Conservation (phyloP, 2,888 invertebrate species). For the Callosobruchus maculatus region DNA sequence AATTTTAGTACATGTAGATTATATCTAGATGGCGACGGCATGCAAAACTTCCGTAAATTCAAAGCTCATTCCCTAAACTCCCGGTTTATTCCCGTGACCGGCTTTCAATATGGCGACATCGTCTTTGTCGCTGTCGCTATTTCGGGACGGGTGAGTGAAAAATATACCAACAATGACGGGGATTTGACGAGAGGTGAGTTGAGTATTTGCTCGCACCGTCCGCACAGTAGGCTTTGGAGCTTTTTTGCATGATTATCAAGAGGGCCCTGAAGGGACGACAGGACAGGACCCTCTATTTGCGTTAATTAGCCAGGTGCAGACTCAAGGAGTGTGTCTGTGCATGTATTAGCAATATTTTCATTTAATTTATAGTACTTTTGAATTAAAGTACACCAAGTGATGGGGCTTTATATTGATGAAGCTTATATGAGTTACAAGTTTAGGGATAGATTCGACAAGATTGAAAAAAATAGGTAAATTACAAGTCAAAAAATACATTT, state of each 20-base stretch:
- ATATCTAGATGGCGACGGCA: neutral
- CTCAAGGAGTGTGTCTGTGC: neutral
- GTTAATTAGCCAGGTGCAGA: neutral
- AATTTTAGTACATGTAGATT: too few relatives aligned
- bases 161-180: neutral
- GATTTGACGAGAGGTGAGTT: neutral
- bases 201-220: neutral
- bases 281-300: neutral
- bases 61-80: neutral
- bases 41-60: neutral
- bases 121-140: neutral
- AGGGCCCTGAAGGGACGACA: neutral
- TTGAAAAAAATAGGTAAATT: too few relatives aligned
- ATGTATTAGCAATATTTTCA: too few relatives aligned
- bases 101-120: neutral
- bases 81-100: neutral
- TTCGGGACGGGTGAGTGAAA: neutral
- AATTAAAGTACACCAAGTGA: too few relatives aligned
- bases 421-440: too few relatives aligned
- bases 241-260: neutral
- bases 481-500: too few relatives aligned
- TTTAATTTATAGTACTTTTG: too few relatives aligned
- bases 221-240: neutral
- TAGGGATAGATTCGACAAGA: too few relatives aligned
- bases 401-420: too few relatives aligned